A percentile compares a stretch with the other conserved stretches of the same genome.
Conservation (phyloP, 2,113 vertebrate species). For the Aviceda subcristata region DNA sequence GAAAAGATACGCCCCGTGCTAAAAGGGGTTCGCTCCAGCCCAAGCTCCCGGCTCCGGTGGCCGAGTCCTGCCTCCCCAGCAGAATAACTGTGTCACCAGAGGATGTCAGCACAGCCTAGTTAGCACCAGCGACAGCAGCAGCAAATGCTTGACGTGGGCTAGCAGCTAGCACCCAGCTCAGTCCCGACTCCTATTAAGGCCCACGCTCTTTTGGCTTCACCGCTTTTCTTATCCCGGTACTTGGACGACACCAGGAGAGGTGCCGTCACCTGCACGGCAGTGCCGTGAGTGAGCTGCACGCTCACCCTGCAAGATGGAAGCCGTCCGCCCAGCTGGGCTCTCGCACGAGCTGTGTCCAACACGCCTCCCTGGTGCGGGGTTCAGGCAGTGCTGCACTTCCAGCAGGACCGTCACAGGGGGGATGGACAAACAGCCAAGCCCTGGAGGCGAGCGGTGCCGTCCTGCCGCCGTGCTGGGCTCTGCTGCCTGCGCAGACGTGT, state of each 20-base stretch:
- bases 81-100: not conserved
- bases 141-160: not conserved
- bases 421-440: not conserved
- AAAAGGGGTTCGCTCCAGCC: not conserved
- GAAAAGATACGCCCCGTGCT: not conserved
- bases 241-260: not conserved
- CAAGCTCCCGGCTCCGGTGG: rapidly evolving
- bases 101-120: not conserved
- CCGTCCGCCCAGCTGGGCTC: not conserved
- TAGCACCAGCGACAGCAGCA: not conserved
- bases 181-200: too few relatives aligned
- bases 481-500: not conserved
- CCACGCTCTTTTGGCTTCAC: not conserved
- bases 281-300: not conserved
- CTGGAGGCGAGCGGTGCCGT: rapidly evolving
- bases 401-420: not conserved
- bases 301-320: not conserved
- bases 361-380: rapidly evolving
- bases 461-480: not conserved
- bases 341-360: rapidly evolving
- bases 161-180: not conserved
- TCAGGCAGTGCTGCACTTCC: not conserved
- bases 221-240: rapidly evolving
- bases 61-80: not conserved
- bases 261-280: rapidly evolving